A percentile compares a stretch with the other conserved stretches of the same genome.
Evolutionary conservation across 2,888 invertebrate species (phyloP).

Genomic region (Idaea aversata): DNA sequence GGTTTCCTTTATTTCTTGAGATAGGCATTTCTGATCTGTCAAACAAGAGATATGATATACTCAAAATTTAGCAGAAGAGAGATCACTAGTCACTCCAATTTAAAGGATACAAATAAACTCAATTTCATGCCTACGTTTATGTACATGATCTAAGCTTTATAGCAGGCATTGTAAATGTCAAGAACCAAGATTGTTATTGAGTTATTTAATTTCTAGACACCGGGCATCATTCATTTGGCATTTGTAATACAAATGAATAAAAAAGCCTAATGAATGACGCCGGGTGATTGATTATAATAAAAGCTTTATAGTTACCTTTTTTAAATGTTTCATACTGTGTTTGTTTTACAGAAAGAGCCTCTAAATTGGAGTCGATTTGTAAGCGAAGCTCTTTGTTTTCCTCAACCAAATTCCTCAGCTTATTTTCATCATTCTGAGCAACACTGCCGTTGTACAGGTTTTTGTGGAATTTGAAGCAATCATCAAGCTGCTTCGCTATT

Average conservation of each 20-base stretch:
- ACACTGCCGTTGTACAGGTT: constrained; percentile 32
- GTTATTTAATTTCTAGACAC: too few relatives aligned
- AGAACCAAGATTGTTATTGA: too few relatives aligned
- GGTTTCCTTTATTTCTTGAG: constrained; percentile 68
- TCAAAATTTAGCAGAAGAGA: not conserved
- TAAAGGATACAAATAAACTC: too few relatives aligned
- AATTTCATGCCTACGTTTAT: not conserved
- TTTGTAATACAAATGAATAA: too few relatives aligned
- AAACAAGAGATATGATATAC: constrained; percentile 27
- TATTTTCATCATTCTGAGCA: constrained; percentile 48
- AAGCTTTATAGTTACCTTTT: constrained; percentile 45
- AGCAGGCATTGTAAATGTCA: too few relatives aligned
- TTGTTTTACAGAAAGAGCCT: constrained; percentile 49
- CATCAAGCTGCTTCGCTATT: constrained; percentile 42
- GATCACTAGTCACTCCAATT: not conserved
- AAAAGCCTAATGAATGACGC: not conserved
- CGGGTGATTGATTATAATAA: not conserved
- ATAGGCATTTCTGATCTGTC: constrained; percentile 62
- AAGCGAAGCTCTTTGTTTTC: constrained; percentile 53
- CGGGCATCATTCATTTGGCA: too few relatives aligned
- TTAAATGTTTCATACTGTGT: constrained; percentile 57
- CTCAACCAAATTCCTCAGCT: constrained; percentile 49
- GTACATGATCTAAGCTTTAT: too few relatives aligned
- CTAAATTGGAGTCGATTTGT: constrained; percentile 53
- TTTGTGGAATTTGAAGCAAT: constrained; percentile 42